These are phyloP conservation scores for Drosophila pseudotalamancana DNA, from an alignment of 2,888 invertebrate genomes.

Conservation along the genomic window DNA sequence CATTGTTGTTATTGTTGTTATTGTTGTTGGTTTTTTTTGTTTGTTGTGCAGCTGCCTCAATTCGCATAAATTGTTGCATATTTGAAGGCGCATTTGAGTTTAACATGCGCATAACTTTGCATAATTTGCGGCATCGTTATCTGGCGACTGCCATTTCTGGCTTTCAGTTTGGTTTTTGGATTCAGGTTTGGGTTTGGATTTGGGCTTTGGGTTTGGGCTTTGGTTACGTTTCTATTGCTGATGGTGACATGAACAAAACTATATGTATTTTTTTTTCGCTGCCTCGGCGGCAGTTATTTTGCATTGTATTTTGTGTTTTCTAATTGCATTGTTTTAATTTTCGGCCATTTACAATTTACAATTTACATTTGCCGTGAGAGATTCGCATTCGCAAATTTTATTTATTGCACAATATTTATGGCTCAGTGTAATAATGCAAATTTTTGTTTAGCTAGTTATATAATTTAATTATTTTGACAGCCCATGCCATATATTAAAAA, in stretches of 20 bases:
- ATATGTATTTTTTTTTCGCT: background rate
- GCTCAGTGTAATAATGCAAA: slow-evolving; percentile 44
- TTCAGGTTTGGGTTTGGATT: background rate
- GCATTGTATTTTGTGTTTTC: slow-evolving; percentile 54
- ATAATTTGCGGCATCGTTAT: slow-evolving; percentile 67
- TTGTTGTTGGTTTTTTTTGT: background rate
- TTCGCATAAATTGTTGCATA: slow-evolving; percentile 76
- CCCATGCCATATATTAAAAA: background rate
- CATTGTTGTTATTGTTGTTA: slow-evolving; percentile 2
- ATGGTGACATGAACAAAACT: slow-evolving; percentile 21
- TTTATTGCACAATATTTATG: slow-evolving; percentile 18
- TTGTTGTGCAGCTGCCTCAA: slow-evolving; percentile 60
- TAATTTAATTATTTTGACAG: slow-evolving; percentile 12
- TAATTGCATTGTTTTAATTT: slow-evolving; percentile 66
- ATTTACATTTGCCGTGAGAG: slow-evolving; percentile 45
- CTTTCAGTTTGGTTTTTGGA: background rate
- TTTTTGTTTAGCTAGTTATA: slow-evolving; percentile 12
- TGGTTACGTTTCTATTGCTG: slow-evolving; percentile 22
- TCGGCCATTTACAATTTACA: slow-evolving; percentile 48
- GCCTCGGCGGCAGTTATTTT: slow-evolving; percentile 18
- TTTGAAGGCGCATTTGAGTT: slow-evolving; percentile 59
- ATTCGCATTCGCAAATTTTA: slow-evolving; percentile 9
- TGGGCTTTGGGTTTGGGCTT: background rate
- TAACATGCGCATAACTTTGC: slow-evolving; percentile 72
- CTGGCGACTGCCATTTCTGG: slow-evolving; percentile 34